Evolutionary conservation across 2,888 invertebrate genomes (phyloP), one percentile per base, ranked within the genome.

Genomic region (Clistopyga incitator): DNA sequence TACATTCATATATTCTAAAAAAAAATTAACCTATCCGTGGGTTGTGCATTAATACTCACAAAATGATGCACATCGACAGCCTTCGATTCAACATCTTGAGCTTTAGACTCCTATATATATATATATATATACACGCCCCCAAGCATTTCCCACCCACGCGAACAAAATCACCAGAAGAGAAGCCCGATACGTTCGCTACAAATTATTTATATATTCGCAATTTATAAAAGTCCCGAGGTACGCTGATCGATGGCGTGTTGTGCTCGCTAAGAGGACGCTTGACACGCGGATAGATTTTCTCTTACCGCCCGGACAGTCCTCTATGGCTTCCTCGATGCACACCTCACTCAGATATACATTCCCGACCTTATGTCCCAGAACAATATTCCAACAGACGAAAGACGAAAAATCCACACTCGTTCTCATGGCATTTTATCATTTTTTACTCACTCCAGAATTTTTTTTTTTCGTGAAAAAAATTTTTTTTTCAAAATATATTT

Each of bases 201-300:
- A 34, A 70, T 78, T 78, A 67, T 78, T 68, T 78, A 61, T 78
- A 61, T 78, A 68, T 70, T 78, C 70, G 70, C 52, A 70, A 80
- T 75, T 68, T 75, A 75, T 75, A 75, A 52, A 61, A 75, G 38
- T 75, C 64, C 25, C 47, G 59, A 34, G 20, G 29, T 47, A 34
- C 50, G 64, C n/a, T 67, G 79, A 79, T 80, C 68, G 79, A 75
- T 64, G 56, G 25, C 38, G 42, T 67, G 52, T 56, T 68, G 59
- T 80, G n/a, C n/a, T 68, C 80, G 50, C 67, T 68, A 67, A 68
- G 61, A 70, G 50, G 64, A 81, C 64, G 52, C 72, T 72, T 29
- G 71, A 65, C 76, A 59, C 71, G 56, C 64, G 50, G 64, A 75
- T 80, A 80, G 80, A 75, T 80, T 81, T 77, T 81, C 77, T 77